phyloP scores from a whole-genome alignment of 2,797 vertebrate genomes.

The Chromobotia macracanthus region DNA sequence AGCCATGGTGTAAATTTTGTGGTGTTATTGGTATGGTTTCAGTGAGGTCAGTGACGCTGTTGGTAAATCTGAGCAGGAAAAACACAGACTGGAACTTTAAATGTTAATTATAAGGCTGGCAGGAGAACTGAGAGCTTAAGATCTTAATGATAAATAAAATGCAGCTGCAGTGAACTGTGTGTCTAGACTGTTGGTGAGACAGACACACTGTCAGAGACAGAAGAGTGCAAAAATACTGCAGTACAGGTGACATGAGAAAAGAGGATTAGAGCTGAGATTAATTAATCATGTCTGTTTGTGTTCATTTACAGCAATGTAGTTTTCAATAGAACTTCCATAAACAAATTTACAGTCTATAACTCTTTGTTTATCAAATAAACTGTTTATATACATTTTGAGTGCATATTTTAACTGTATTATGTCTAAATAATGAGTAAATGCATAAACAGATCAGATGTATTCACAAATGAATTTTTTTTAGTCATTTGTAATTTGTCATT shows the following conservation, averaged over 20 bases:
- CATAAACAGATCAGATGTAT: background rate
- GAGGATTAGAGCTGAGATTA: no score
- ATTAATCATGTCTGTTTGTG: background rate
- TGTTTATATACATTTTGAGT: no score
- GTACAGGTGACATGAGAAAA: background rate
- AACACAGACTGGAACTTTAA: slow-evolving; percentile 77
- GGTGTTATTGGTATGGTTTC: slow-evolving; percentile 56
- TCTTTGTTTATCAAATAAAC: no score
- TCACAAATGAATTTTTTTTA: background rate
- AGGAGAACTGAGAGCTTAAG: slow-evolving; percentile 82
- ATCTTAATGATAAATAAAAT: slow-evolving; percentile 83
- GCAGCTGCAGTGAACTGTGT: slow-evolving; percentile 78
- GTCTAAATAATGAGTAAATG: no score
- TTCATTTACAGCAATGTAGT: background rate
- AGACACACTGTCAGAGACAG: slow-evolving; percentile 5
- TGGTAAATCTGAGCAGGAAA: slow-evolving; percentile 67
- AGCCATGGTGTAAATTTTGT: slow-evolving; percentile 39
- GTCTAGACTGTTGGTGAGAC: slow-evolving; percentile 53
- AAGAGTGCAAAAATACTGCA: background rate
- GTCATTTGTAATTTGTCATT: no score
- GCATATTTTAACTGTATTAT: no score
- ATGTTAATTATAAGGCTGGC: slow-evolving; percentile 84
- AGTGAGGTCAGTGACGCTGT: slow-evolving; percentile 70
- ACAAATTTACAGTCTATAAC: background rate
- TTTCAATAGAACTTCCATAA: background rate